Conservation (phyloP, 2,888 invertebrate genomes). For the Iselma pallidipennis region DNA sequence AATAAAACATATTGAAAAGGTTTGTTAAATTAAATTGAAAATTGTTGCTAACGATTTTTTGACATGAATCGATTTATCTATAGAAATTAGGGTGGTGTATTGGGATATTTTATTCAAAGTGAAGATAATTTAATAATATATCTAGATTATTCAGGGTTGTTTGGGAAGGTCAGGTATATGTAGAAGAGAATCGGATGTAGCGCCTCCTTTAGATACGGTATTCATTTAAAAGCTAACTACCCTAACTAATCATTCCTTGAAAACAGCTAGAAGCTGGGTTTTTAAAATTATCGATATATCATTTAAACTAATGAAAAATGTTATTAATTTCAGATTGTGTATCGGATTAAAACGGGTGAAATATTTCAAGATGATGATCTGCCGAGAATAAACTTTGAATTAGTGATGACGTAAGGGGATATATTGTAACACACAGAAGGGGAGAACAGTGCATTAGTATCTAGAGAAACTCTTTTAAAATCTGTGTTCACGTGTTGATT, state of each 20-base stretch:
- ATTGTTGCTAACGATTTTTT: slow-evolving; percentile 21
- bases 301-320: slow-evolving; percentile 10
- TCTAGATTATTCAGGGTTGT: slow-evolving; percentile 34
- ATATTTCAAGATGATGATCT: slow-evolving; percentile 16
- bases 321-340: not conserved
- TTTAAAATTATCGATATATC: slow-evolving; percentile 17
- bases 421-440: slow-evolving; percentile 12
- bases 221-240: slow-evolving; percentile 40
- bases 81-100: slow-evolving; percentile 28
- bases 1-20: not conserved
- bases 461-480: not conserved
- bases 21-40: not conserved
- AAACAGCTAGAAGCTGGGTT: not conserved
- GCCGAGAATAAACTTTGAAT: slow-evolving; percentile 20
- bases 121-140: slow-evolving; percentile 35
- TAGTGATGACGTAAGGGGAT: slow-evolving; percentile 25
- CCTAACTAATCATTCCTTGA: slow-evolving; percentile 32
- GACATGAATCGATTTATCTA: slow-evolving; percentile 31
- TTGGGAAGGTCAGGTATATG: slow-evolving; percentile 23
- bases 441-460: not conserved
- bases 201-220: slow-evolving; percentile 43
- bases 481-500: not conserved
- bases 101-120: slow-evolving; percentile 27
- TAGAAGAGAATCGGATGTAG: slow-evolving; percentile 14
- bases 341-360: slow-evolving; percentile 4